phyloP scores from a whole-genome alignment of 1,140 invertebrate genomes.

The Mylabris phalerata region DNA sequence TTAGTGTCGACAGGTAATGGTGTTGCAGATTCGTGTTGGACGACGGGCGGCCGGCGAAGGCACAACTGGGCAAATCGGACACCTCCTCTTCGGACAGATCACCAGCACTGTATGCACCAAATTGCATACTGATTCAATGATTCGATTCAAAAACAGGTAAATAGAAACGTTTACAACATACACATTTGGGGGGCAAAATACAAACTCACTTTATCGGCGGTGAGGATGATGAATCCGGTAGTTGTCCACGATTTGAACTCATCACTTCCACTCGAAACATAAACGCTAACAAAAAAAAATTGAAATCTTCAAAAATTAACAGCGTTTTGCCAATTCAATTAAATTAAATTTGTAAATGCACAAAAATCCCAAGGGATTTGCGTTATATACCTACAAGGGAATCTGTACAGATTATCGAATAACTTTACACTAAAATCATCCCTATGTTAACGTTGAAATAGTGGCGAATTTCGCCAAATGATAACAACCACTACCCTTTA shows the following conservation, averaged over 20 bases:
- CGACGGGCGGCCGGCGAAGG: slow-evolving; percentile 53
- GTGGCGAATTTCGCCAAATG: too few relatives aligned
- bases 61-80: slow-evolving; percentile 58
- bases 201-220: slow-evolving; percentile 44
- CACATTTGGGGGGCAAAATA: too few relatives aligned
- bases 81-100: slow-evolving; percentile 51
- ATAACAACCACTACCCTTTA: too few relatives aligned
- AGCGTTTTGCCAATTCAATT: background rate
- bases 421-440: too few relatives aligned
- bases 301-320: background rate
- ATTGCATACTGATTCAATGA: slow-evolving; percentile 43
- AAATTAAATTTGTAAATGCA: background rate
- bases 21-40: slow-evolving; percentile 36
- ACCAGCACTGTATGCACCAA: slow-evolving; percentile 45
- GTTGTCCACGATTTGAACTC: slow-evolving; percentile 36
- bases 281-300: background rate
- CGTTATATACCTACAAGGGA: slow-evolving; percentile 13
- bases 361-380: slow-evolving; percentile 14
- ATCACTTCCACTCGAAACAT: background rate
- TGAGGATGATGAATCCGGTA: slow-evolving; percentile 50
- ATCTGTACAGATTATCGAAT: background rate
- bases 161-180: background rate
- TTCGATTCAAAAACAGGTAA: background rate
- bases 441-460: too few relatives aligned
- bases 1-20: slow-evolving; percentile 40